Evolutionary conservation across 2,888 invertebrate genomes (phyloP).

Genomic region (Sphinx pinastri): DNA sequence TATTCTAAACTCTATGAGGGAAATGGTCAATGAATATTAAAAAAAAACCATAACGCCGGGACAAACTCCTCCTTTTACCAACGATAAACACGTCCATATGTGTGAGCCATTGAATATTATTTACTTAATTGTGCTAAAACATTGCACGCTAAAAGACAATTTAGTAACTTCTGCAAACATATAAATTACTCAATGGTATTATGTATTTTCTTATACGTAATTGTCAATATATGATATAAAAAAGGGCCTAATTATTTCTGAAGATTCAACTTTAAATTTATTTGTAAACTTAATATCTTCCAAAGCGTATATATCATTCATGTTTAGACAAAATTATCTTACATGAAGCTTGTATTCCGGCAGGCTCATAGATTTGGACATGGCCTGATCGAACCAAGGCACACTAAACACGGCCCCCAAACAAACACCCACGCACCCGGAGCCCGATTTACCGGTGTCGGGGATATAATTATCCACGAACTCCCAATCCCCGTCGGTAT

Average conservation of each 20-base stretch:
- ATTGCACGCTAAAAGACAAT: no score
- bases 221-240: no score
- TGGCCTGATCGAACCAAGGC: background rate
- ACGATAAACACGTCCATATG: constrained; percentile 28
- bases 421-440: constrained; percentile 58
- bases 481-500: constrained; percentile 37
- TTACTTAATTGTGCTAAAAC: no score
- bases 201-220: no score
- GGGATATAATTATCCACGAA: constrained; percentile 36
- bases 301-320: no score
- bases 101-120: background rate
- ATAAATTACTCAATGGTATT: no score
- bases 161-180: no score
- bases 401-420: constrained; percentile 25
- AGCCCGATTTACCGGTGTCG: constrained; percentile 53
- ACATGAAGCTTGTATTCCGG: no score
- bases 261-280: no score
- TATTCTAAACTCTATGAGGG: constrained; percentile 7
- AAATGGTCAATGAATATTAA: constrained; percentile 30
- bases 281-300: no score
- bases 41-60: constrained; percentile 34
- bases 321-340: no score
- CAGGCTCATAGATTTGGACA: constrained; percentile 22
- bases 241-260: no score
- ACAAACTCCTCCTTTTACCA: constrained; percentile 32